phyloP scores from a whole-genome alignment of 2,888 invertebrate genomes.

The Sipunculus nudus region DNA sequence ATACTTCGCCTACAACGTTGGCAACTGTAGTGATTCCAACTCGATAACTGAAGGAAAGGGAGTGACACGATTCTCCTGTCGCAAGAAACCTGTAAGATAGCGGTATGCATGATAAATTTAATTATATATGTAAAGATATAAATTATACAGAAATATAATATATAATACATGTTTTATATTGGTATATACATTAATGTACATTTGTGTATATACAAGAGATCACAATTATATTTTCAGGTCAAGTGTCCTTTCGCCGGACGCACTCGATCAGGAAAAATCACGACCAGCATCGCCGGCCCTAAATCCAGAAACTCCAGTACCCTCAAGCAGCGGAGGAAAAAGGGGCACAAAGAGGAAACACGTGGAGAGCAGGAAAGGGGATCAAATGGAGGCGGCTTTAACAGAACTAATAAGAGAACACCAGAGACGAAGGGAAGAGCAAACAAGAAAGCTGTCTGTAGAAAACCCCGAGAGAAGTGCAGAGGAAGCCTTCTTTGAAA shows the following conservation, averaged over 20 bases:
- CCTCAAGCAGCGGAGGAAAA: not conserved
- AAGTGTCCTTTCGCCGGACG: not conserved
- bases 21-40: not conserved
- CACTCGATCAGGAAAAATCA: not conserved
- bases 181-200: not conserved
- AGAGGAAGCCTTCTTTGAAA: conserved; percentile 1
- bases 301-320: not conserved
- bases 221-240: not conserved
- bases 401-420: not conserved
- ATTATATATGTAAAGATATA: not conserved
- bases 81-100: conserved; percentile 3
- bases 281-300: not conserved
- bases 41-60: conserved; percentile 5
- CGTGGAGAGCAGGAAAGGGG: not conserved
- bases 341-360: not conserved
- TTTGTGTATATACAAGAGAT: not conserved
- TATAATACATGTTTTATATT: not conserved
- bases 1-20: conserved; percentile 6
- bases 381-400: not conserved
- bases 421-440: not conserved
- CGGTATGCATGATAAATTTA: too few species aligned
- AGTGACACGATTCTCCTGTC: not conserved
- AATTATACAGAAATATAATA: not conserved
- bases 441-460: not conserved
- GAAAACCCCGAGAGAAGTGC: not conserved